Evolutionary conservation across 2,797 vertebrate species (phyloP).

Genomic region (Phoebastria nigripes): DNA sequence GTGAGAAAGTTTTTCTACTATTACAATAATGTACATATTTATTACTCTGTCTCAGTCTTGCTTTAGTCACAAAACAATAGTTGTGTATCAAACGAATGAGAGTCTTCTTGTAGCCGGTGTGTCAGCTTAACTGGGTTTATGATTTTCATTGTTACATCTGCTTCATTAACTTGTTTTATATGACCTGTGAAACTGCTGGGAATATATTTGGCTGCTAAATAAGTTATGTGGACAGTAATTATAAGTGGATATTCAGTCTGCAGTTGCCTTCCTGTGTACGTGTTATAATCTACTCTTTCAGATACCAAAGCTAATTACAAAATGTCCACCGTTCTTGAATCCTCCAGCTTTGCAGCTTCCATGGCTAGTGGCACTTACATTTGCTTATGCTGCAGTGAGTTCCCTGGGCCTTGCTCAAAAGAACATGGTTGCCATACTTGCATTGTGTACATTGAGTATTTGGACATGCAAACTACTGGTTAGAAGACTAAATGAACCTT

Average conservation of each 20-base stretch:
- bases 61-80: background rate
- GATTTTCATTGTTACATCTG: slow-evolving; percentile 2
- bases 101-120: background rate
- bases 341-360: background rate
- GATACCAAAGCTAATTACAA: background rate
- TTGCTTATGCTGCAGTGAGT: background rate
- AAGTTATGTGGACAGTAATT: background rate
- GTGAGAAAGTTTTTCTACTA: background rate
- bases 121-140: background rate
- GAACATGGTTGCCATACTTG: background rate
- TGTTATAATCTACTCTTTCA: background rate
- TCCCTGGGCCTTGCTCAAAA: background rate
- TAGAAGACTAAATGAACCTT: background rate
- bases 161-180: slow-evolving; percentile 20
- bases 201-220: slow-evolving; percentile 3
- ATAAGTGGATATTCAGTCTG: background rate
- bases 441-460: background rate
- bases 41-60: background rate
- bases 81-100: background rate
- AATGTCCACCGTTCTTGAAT: background rate
- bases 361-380: background rate
- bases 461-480: background rate
- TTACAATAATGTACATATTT: background rate
- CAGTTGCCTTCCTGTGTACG: background rate
- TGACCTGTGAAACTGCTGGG: background rate